Evolutionary conservation across 2,113 vertebrate species (phyloP).

Genomic region (Mastomys natalensis): DNA sequence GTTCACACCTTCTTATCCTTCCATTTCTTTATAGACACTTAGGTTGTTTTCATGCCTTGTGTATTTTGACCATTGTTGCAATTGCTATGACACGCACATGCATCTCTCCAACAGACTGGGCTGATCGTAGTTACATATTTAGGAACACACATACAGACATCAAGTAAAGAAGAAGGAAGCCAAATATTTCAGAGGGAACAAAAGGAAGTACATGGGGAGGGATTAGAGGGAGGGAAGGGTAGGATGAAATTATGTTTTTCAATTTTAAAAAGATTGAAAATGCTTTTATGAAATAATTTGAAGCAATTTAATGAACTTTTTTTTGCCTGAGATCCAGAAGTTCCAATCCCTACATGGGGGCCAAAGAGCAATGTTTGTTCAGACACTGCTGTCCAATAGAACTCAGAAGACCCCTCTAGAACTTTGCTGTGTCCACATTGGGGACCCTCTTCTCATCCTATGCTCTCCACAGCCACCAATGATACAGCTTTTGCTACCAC

Average conservation of each 20-base stretch:
- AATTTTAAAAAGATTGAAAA: neutral
- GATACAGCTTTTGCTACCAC: neutral
- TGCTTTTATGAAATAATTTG: neutral
- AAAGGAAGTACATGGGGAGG: neutral
- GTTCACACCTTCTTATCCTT: neutral
- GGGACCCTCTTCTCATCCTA: too few species aligned
- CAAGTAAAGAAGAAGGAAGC: neutral
- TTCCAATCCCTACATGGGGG: too few species aligned
- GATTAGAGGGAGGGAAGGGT: neutral
- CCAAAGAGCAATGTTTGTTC: neutral
- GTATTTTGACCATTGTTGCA: neutral
- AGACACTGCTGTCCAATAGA: neutral
- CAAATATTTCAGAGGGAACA: neutral
- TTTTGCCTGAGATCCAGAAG: too few species aligned
- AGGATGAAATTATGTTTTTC: neutral
- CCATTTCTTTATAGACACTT: neutral
- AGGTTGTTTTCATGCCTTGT: neutral
- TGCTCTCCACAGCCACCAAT: too few species aligned
- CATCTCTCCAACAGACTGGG: neutral
- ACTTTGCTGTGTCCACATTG: neutral
- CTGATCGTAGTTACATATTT: neutral
- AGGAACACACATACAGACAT: neutral
- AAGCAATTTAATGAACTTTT: neutral
- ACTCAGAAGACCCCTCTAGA: neutral
- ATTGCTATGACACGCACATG: accelerated